Evolutionary conservation across 2,797 vertebrate genomes (phyloP).

Genomic region (Ispidina picta): DNA sequence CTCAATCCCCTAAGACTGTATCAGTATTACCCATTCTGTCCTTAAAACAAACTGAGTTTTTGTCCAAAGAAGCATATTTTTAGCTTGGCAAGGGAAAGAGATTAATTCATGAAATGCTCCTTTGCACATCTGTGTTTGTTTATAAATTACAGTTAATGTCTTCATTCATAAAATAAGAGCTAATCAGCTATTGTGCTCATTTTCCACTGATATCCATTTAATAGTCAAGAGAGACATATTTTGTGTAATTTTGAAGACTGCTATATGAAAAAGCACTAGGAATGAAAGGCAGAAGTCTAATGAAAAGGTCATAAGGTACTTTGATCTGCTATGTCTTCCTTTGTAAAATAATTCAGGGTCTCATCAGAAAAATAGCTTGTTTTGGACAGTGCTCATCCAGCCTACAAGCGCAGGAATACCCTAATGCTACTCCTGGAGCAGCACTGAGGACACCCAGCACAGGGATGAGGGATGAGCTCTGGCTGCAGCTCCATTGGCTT

Average conservation of each 20-base stretch:
- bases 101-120: constrained; percentile 3
- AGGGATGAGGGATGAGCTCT: background rate
- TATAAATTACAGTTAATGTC: constrained; percentile 3
- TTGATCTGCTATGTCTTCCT: background rate
- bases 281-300: background rate
- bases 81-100: constrained; percentile 1
- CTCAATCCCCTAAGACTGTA: background rate
- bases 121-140: constrained; percentile 44
- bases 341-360: background rate
- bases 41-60: constrained; percentile 18
- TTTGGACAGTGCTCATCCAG: background rate
- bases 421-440: background rate
- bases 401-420: background rate
- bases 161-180: constrained; percentile 32
- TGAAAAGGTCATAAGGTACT: background rate
- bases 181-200: background rate
- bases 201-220: constrained; percentile 16
- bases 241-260: background rate
- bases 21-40: background rate
- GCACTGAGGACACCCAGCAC: background rate
- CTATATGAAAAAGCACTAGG: background rate
- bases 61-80: constrained; percentile 34
- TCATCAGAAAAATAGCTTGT: background rate
- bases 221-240: background rate
- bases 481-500: background rate